Percentiles rank a stretch among this genome's conserved stretches.
These are phyloP conservation scores for Tetragonula carbonaria DNA, from an alignment of 2,888 invertebrate genomes.

Conservation along the genomic window DNA sequence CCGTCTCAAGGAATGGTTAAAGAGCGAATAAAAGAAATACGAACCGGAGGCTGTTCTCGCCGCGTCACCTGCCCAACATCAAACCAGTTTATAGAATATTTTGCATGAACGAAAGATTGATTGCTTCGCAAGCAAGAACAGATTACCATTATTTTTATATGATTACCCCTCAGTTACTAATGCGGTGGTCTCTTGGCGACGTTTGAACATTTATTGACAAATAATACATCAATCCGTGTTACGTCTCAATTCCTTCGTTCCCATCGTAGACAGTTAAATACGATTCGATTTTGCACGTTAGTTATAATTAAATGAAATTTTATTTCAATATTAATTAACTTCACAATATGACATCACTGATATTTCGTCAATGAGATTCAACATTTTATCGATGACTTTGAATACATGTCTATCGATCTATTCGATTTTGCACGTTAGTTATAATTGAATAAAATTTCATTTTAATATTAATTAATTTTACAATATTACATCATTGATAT, in stretches of 20 bases:
- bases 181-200: background rate
- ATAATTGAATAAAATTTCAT: too few relatives aligned
- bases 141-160: constrained; percentile 15
- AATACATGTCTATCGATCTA: too few relatives aligned
- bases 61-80: constrained; percentile 20
- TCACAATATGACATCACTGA: too few relatives aligned
- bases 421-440: too few relatives aligned
- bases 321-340: too few relatives aligned
- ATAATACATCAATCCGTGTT: background rate
- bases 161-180: constrained; percentile 18
- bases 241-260: background rate
- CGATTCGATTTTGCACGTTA: too few relatives aligned
- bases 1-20: background rate
- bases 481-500: too few relatives aligned
- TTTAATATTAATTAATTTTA: too few relatives aligned
- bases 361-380: too few relatives aligned
- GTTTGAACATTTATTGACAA: background rate
- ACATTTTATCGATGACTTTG: too few relatives aligned
- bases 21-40: background rate
- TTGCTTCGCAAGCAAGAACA: background rate
- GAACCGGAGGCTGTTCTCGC: background rate
- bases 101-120: constrained; percentile 11
- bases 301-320: too few relatives aligned
- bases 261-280: background rate
- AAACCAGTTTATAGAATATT: constrained; percentile 40